Evolutionary conservation across 53 echinoderm and acorn worm genomes (phyloP), one percentile per base, ranked within the genome.

Genomic region (Glandiceps talaboti): DNA sequence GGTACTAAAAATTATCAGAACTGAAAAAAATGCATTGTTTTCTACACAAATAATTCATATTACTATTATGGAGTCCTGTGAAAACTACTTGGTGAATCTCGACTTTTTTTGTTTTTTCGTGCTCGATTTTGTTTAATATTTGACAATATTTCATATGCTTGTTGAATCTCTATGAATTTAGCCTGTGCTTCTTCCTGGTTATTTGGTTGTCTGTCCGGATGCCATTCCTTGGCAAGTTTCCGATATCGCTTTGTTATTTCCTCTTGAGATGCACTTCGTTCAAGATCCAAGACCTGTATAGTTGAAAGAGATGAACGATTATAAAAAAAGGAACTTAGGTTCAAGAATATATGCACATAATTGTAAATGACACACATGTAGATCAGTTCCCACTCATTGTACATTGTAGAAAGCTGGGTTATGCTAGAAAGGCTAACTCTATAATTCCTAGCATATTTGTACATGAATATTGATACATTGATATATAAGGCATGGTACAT

Each of bases 221-320:
- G 97, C 80, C 87, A 90, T 74, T 85, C 87, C 45, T 82, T 81
- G 28, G 80, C 90, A 0, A 97, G 89, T 28, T 84, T 87, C 1
- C 93, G 85, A 79, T 91, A 97, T n/a, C 84, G 85, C 77, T 91
- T 89, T 32, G 90, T 93, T 79, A 97, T 91, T 73, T 90, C 90
- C 30, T 85, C 89, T 31, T 88, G 80, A 28, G 78, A 78, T 0
- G 87, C 96, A 29, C 90, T 87, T 76, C 86, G 82, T 76, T 86
- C 83, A 28, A 96, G 74, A 1, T 87, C 92, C 74, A 96, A 79
- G 14, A 83, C 89, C 96, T 96, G 82, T n/a, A 32, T 79, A 82
- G 80, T 83, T 33, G 1, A 84, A 0, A 14, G 29, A 82, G 33
- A 64, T n/a, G n/a, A n/a, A n/a, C n/a, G n/a, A n/a, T n/a, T n/a